A percentile compares a stretch with the other conserved stretches of the same genome.
Evolutionary conservation across 2,888 invertebrate genomes (phyloP).

Genomic region (Euspilapteryx auroguttella): DNA sequence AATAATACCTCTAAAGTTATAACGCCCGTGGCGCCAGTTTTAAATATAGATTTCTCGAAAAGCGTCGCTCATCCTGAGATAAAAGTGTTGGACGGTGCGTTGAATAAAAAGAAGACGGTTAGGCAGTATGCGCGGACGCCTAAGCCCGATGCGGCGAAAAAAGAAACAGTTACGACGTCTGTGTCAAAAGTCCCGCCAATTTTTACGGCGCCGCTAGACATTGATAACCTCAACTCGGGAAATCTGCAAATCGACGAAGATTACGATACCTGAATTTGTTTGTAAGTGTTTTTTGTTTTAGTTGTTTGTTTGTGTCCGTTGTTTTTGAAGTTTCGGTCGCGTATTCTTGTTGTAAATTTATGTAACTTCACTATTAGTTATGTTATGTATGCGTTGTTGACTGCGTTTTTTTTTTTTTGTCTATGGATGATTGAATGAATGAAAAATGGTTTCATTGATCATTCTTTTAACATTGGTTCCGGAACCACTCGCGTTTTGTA

Average conservation of each 20-base stretch:
- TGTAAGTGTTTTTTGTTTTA: slow-evolving; percentile 13
- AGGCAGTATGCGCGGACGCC: slow-evolving; percentile 29
- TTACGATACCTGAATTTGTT: slow-evolving; percentile 51
- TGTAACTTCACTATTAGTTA: too few species aligned
- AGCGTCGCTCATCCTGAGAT: slow-evolving; percentile 37
- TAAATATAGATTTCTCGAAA: slow-evolving; percentile 48
- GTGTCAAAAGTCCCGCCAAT: slow-evolving; percentile 17
- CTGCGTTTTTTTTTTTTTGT: too few species aligned
- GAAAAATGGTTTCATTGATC: too few species aligned
- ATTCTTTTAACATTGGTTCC: too few species aligned
- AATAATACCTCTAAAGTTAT: slow-evolving; percentile 13
- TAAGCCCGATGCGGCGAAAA: slow-evolving; percentile 22
- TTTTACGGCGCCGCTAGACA: slow-evolving; percentile 17
- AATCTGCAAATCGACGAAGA: slow-evolving; percentile 53
- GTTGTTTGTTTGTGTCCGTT: slow-evolving; percentile 18
- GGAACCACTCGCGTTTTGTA: too few species aligned
- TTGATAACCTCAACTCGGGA: slow-evolving; percentile 39
- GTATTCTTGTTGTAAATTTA: too few species aligned
- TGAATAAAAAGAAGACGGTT: slow-evolving; percentile 12
- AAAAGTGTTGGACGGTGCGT: slow-evolving; percentile 30
- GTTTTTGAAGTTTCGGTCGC: too few species aligned
- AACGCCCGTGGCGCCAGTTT: slow-evolving; percentile 29
- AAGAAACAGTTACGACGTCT: too few species aligned
- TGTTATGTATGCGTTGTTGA: too few species aligned
- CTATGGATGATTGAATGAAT: too few species aligned